A percentile compares a stretch with the other conserved stretches of the same genome.
Evolutionary conservation across 2,797 vertebrate genomes (phyloP).

Genomic region (Oreochromis grahami): DNA sequence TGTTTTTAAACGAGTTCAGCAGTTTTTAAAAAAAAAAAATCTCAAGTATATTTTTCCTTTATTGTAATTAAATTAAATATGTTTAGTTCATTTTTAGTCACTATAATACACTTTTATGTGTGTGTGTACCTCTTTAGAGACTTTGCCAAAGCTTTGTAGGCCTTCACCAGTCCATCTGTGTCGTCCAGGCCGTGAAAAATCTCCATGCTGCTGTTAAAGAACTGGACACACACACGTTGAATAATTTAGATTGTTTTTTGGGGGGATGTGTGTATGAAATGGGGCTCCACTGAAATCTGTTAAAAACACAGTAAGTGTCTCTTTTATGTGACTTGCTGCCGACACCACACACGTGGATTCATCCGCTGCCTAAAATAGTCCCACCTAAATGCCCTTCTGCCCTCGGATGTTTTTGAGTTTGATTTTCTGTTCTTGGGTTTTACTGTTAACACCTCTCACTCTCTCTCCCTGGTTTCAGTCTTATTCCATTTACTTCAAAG

Average conservation of each 20-base stretch:
- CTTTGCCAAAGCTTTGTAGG: slow-evolving; percentile 55
- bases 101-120: background rate
- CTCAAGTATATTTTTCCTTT: background rate
- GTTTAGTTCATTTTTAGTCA: background rate
- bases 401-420: background rate
- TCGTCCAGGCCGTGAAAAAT: slow-evolving; percentile 43
- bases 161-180: slow-evolving; percentile 34
- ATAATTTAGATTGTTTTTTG: background rate
- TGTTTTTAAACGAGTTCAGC: background rate
- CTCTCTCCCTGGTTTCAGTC: background rate
- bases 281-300: background rate
- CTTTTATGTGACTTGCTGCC: background rate
- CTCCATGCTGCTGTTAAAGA: slow-evolving; percentile 47
- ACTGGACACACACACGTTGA: slow-evolving; percentile 28
- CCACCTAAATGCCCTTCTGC: background rate
- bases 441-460: background rate
- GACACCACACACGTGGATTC: background rate
- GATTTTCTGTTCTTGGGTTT: background rate
- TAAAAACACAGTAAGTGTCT: background rate
- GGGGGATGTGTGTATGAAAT: background rate
- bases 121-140: slow-evolving; percentile 58
- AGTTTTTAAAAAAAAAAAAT: background rate
- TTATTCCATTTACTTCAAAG: background rate
- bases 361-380: background rate
- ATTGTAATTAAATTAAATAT: background rate